Percentiles rank a stretch among this genome's conserved stretches.
Evolutionary conservation across 2,113 vertebrate species (phyloP).

Genomic region (Hepsetus odoe): DNA sequence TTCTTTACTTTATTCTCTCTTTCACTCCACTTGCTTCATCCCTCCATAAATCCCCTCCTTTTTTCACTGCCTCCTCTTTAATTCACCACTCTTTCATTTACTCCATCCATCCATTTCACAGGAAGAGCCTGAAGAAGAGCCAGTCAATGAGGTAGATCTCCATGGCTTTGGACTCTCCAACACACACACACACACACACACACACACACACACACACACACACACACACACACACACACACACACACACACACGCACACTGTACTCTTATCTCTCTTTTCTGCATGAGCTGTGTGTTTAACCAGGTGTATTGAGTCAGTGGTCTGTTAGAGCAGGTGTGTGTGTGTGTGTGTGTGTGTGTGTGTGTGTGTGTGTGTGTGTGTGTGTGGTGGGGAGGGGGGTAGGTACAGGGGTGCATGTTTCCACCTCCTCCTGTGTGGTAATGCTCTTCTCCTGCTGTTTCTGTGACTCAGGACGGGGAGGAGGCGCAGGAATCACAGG

Average conservation of each 20-base stretch:
- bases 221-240: background rate
- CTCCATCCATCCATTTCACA: constrained; percentile 50
- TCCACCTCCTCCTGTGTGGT: constrained; percentile 17
- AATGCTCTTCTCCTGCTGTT: background rate
- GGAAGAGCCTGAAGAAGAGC: constrained; percentile 58
- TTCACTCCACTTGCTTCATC: background rate
- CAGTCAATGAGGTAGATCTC: constrained; percentile 56
- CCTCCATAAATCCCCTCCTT: background rate
- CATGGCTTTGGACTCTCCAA: constrained; percentile 28
- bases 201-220: background rate
- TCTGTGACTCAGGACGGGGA: constrained; percentile 70
- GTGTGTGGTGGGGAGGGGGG: no score
- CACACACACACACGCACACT: background rate
- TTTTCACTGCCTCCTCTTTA: no score
- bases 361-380: no score
- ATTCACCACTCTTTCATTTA: background rate
- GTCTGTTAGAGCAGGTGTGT: no score
- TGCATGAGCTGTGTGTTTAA: background rate
- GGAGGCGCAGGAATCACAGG: constrained; percentile 59
- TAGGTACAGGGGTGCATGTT: background rate
- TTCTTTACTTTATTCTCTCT: background rate
- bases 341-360: no score
- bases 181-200: background rate
- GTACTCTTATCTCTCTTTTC: background rate
- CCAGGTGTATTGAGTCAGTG: no score